These are phyloP conservation scores for Neoscelio sp. DNA, from an alignment of 2,888 invertebrate genomes.

Conservation along the genomic window DNA sequence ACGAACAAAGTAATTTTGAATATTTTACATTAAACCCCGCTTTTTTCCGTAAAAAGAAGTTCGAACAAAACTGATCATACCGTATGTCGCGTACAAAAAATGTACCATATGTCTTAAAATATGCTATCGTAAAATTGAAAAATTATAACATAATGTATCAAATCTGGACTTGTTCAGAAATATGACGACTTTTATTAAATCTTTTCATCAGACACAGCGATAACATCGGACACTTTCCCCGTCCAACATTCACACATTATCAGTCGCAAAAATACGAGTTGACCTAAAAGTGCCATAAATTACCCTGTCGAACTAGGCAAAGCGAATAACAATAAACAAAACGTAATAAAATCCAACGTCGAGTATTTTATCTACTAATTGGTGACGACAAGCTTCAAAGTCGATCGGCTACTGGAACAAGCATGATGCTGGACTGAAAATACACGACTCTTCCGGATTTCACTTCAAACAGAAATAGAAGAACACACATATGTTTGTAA, in stretches of 20 bases:
- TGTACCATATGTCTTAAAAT: too few relatives aligned
- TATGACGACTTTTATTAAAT: too few relatives aligned
- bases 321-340: conserved; percentile 49
- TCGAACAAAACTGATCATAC: too few relatives aligned
- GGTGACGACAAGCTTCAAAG: conserved; percentile 46
- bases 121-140: too few relatives aligned
- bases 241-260: conserved; percentile 14
- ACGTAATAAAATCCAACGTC: conserved; percentile 43
- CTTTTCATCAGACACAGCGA: too few relatives aligned
- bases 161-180: too few relatives aligned
- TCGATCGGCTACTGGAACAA: conserved; percentile 27
- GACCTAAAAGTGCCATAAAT: conserved; percentile 42
- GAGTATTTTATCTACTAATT: conserved; percentile 54
- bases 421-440: conserved; percentile 19
- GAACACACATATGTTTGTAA: conserved; percentile 54
- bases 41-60: too few relatives aligned
- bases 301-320: conserved; percentile 8
- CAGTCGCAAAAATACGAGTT: conserved; percentile 35
- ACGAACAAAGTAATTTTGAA: conserved; percentile 1
- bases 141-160: too few relatives aligned
- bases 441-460: conserved; percentile 59
- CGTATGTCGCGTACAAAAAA: too few relatives aligned
- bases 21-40: neutral
- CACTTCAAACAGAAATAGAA: conserved; percentile 50
- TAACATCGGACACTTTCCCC: conserved; percentile 18